Evolutionary conservation across 2,113 vertebrate species (phyloP).

Genomic region (Pituophis catenifer): DNA sequence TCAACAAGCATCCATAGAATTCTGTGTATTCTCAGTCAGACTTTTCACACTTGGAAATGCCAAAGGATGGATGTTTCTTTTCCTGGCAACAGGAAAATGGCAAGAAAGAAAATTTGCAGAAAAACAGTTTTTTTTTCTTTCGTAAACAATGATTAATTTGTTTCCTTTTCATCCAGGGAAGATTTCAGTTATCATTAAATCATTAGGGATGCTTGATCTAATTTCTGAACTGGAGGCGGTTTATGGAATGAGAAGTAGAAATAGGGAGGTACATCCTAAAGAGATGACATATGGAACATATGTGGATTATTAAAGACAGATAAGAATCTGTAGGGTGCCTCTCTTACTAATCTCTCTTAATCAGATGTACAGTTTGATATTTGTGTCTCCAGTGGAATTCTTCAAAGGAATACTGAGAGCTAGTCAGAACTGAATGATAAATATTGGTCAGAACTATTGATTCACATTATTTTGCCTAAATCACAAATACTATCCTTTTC

Average conservation of each 20-base stretch:
- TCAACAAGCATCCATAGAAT: neutral
- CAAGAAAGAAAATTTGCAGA: neutral
- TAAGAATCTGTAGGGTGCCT: neutral
- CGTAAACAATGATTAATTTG: neutral
- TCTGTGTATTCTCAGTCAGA: neutral
- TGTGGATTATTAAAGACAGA: neutral
- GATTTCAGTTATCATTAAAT: neutral
- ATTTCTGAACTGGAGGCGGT: neutral
- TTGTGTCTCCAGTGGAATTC: neutral
- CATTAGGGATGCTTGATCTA: neutral
- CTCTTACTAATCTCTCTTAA: neutral
- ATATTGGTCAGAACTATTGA: neutral
- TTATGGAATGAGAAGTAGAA: neutral
- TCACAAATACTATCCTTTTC: neutral
- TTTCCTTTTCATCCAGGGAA: neutral
- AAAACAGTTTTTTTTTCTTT: neutral
- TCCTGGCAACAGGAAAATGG: neutral
- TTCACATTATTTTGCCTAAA: neutral
- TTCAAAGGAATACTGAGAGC: neutral
- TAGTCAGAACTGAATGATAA: neutral
- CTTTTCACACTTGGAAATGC: neutral
- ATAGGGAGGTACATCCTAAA: neutral
- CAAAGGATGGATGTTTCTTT: neutral
- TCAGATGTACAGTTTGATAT: neutral
- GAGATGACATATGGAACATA: neutral